Conservation (phyloP, 2,797 vertebrate genomes). For the Myripristis jacobus region DNA sequence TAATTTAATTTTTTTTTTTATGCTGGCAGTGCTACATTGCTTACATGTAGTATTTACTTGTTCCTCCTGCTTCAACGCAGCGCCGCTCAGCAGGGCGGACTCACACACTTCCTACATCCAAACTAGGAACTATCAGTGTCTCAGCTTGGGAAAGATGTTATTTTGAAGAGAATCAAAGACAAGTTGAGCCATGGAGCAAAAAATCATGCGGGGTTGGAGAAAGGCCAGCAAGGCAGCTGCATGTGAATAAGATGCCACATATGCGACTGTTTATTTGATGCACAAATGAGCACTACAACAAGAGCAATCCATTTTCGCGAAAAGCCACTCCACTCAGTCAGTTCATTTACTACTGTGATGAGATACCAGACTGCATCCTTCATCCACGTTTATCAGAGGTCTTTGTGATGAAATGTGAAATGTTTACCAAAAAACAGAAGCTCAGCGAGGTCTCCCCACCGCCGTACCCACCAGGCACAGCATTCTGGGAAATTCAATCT, state of each 20-base stretch:
- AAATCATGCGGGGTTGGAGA: slow-evolving; percentile 7
- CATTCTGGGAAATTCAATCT: slow-evolving; percentile 57
- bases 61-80: slow-evolving; percentile 5
- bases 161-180: neutral
- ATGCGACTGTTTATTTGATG: slow-evolving; percentile 17
- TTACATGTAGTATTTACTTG: slow-evolving; percentile 19
- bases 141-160: slow-evolving; percentile 1
- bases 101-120: neutral
- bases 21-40: slow-evolving; percentile 14
- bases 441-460: neutral
- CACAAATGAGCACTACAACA: slow-evolving; percentile 1
- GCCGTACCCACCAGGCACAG: slow-evolving; percentile 23
- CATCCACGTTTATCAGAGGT: slow-evolving; percentile 13
- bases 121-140: slow-evolving; percentile 1
- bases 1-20: too few relatives aligned
- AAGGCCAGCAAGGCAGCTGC: slow-evolving; percentile 14
- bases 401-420: slow-evolving; percentile 48
- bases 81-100: neutral
- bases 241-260: slow-evolving; percentile 10
- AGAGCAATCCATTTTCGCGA: neutral
- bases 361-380: slow-evolving; percentile 11
- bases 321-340: too few relatives aligned
- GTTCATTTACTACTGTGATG: neutral
- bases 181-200: neutral
- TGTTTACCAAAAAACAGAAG: slow-evolving; percentile 45